A percentile compares a stretch with the other conserved stretches of the same genome.
phyloP scores from a whole-genome alignment of 1,140 invertebrate species.

The Apis cerana region DNA sequence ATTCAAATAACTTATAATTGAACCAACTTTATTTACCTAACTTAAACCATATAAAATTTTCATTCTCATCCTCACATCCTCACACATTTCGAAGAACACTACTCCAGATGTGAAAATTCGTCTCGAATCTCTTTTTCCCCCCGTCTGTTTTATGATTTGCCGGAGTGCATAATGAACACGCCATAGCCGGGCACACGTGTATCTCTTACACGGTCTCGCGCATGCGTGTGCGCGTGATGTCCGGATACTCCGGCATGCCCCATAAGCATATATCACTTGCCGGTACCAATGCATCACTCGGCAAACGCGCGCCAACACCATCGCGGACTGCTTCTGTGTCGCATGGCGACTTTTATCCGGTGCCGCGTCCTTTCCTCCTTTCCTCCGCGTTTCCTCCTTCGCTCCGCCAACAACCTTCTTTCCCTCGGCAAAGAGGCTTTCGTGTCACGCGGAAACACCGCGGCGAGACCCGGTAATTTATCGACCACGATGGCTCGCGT shows the following conservation, averaged over 20 bases:
- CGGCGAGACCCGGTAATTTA: slow-evolving; percentile 17
- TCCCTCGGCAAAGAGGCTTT: slow-evolving; percentile 22
- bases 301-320: slow-evolving; percentile 42
- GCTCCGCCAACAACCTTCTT: slow-evolving; percentile 16
- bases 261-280: slow-evolving; percentile 54
- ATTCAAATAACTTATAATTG: no score
- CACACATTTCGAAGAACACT: no score
- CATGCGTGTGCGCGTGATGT: slow-evolving; percentile 31
- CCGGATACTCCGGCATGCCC: slow-evolving; percentile 22
- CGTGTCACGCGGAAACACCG: slow-evolving; percentile 38
- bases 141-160: slow-evolving; percentile 35
- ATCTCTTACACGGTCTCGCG: slow-evolving; percentile 24
- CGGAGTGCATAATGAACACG: slow-evolving; percentile 42
- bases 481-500: slow-evolving; percentile 17
- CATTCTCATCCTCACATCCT: background rate
- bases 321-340: slow-evolving; percentile 45
- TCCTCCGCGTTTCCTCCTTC: background rate
- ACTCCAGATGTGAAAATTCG: no score
- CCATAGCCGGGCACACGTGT: slow-evolving; percentile 20
- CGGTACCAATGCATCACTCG: slow-evolving; percentile 51
- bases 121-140: background rate
- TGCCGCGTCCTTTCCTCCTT: background rate
- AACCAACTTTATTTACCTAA: no score
- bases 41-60: background rate
- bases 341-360: slow-evolving; percentile 37